Base-by-base conservation (phyloP, 1,140 invertebrate species). In the Formica selysi region DNA sequence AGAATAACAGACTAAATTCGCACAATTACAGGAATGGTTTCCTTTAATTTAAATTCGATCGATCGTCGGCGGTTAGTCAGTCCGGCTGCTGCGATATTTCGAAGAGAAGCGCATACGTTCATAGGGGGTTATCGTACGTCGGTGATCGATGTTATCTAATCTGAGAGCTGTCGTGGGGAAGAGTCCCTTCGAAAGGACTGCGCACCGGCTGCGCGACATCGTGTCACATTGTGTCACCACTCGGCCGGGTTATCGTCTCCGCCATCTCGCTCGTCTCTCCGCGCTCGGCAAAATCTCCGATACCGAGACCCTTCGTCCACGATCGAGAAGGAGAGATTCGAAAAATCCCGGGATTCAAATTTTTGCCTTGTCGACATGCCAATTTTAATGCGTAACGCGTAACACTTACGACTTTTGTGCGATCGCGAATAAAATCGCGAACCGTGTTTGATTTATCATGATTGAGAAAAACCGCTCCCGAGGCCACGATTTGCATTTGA, bases 131-230 rank as follows among this genome's bases (percentile, higher is more conserved):
- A 90, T 90, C 89, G 78, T 11, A 57, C 57, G 4, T 32, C 19
- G 59, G 81, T 78, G 83, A 88, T 90, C 89, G 64, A 84, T 51
- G 80, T 71, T 90, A 90, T 90, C 89, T 90, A 90, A 90, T 90
- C 89, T 90, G 51, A 73, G 65, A 59, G 64, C 65, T 22, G 51
- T 54, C 85, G 48, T 29, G 32, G 78, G 78, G 85, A 65, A 22
- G 48, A 51, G 67, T 51, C 71, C 73, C 73, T 86, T 62, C 54
- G 89, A 80, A 64, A 83, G 84, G 83, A 90, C 48, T 51, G 48
- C 76, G 81, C 80, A 87, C 89, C 88, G 85, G 88, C 89, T 89
- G 89, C 83, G 41, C 76, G 89, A 89, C 89, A 87, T 84, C 85
- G 68, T 85, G 89, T 90, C 89, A 90, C 83, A 85, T 84, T 76